Evolutionary conservation across 2,113 vertebrate species (phyloP).

Genomic region (Dasyprocta punctata): DNA sequence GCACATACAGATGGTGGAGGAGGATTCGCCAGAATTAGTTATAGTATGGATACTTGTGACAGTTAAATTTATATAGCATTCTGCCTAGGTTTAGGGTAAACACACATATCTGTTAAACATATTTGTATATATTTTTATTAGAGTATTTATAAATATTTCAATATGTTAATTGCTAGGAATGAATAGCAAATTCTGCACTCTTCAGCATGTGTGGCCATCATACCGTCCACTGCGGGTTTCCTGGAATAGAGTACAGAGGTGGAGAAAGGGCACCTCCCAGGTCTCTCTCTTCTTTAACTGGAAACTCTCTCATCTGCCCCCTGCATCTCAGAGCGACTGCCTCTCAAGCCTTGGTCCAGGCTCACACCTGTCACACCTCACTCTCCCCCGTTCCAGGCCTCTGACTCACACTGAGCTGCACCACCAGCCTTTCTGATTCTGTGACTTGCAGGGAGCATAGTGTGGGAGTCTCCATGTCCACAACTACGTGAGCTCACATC

Average conservation of each 20-base stretch:
- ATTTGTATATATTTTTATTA: neutral
- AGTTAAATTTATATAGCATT: neutral
- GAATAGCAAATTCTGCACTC: neutral
- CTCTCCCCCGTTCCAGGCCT: neutral
- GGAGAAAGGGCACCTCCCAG: neutral
- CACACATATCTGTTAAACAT: neutral
- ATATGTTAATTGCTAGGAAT: neutral
- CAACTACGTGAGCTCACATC: neutral
- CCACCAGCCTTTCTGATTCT: neutral
- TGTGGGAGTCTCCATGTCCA: neutral
- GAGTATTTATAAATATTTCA: neutral
- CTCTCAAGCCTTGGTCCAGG: too few relatives aligned
- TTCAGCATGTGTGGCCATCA: neutral
- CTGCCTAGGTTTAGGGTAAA: neutral
- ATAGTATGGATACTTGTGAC: neutral
- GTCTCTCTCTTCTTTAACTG: neutral
- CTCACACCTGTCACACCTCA: neutral
- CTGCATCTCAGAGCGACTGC: neutral
- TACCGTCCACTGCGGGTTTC: neutral
- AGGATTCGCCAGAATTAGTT: neutral
- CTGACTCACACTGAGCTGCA: neutral
- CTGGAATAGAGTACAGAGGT: neutral
- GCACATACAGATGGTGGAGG: fast-evolving
- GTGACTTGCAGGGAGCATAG: fast-evolving
- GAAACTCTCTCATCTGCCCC: neutral